Base-by-base conservation (phyloP, 2,888 invertebrate species). In the Gonocerus acuteangulatus region DNA sequence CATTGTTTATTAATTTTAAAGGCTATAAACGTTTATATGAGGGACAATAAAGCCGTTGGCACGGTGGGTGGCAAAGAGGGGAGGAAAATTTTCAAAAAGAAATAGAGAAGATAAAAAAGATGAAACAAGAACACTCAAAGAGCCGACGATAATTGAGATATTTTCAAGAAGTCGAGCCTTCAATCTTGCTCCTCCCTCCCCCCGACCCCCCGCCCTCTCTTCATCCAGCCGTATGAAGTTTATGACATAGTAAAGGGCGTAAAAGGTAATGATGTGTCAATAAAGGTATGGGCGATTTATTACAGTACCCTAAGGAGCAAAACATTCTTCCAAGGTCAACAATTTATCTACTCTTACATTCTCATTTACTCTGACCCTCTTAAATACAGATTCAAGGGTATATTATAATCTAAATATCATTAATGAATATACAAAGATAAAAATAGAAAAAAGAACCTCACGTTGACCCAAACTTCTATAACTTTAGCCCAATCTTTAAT, bases 1-100 rank as follows among this genome's bases (percentile, higher is more conserved):
- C 54, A 54, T 54, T 42, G 54, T 54, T 54, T 54, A 54, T 54
- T 54, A 54, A 54, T 54, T 54, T 54, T 54, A 54, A 54, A 34
- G 16, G n/a, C 54, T 42, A 54, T 54, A 54, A 54, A 54, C 39
- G 42, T 54, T n/a, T 54, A 39, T 39, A 39, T 39, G 39, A 39
- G 39, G 39, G 39, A 39, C 39, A 39, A 39, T 39, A 39, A 39
- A 39, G 39, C 39, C 39, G 39, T 39, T 39, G 39, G 39, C 39
- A 39, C 39, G 13, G 39, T 39, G 39, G 39, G 39, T 39, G 39
- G 39, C 39, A 39, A 39, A 39, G 39, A 39, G 39, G 39, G 39
- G 4, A 39, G 39, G 15, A 39, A 39, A 39, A 9, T 39, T 39
- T 39, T 39, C 4, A 39, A 39, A 39, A 15, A 39, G 39, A n/a